Evolutionary conservation across 2,797 vertebrate genomes (phyloP).

Genomic region (Acropternis orthonyx): DNA sequence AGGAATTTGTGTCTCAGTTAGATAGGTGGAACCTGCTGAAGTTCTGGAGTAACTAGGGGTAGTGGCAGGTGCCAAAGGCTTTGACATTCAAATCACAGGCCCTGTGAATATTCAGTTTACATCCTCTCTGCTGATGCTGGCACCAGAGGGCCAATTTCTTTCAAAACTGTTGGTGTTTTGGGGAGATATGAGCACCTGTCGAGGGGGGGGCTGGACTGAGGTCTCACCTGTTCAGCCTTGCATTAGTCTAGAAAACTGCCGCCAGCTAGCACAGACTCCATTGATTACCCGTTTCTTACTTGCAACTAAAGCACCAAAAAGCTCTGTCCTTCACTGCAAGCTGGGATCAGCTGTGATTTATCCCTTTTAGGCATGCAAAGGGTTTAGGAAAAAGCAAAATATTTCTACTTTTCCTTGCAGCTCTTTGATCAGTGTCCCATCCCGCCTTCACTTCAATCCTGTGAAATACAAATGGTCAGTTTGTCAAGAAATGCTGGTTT

Average conservation of each 20-base stretch:
- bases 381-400: background rate
- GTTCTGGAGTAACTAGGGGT: background rate
- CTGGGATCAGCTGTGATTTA: background rate
- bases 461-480: background rate
- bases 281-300: background rate
- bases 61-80: background rate
- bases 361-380: background rate
- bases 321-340: fast-evolving
- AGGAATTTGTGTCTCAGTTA: background rate
- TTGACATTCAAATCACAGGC: background rate
- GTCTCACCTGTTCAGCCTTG: background rate
- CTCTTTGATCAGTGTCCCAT: background rate
- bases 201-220: background rate
- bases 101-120: background rate
- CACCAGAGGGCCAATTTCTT: background rate
- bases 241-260: background rate
- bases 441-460: background rate
- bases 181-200: background rate
- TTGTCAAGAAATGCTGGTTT: background rate
- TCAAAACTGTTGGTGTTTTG: background rate
- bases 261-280: background rate
- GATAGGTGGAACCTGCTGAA: background rate
- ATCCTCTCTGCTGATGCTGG: background rate
- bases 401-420: background rate
- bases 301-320: background rate